Evolutionary conservation across 2,888 invertebrate genomes (phyloP).

Genomic region (Kuschelorhynchus macadamiae): DNA sequence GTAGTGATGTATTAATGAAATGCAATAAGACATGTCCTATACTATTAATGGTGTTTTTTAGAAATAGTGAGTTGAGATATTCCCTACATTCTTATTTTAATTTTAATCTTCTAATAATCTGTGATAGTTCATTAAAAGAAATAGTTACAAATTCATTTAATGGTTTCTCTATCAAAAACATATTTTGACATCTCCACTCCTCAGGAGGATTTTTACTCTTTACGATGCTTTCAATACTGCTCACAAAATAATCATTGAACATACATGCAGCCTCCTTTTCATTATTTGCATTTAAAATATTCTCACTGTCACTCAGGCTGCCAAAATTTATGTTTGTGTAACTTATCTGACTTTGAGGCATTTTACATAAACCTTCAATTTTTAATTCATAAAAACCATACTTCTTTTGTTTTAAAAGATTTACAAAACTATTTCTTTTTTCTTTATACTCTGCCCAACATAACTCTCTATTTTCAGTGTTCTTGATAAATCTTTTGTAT

Average conservation of each 20-base stretch:
- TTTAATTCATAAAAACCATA: background rate
- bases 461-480: background rate
- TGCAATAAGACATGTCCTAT: conserved; percentile 4
- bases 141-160: background rate
- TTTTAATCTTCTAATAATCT: background rate
- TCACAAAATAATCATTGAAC: conserved; percentile 7
- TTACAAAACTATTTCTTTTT: conserved; percentile 3
- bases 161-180: background rate
- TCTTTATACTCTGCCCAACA: background rate
- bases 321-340: too few relatives aligned
- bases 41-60: conserved; percentile 13
- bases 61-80: background rate
- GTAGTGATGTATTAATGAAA: conserved; percentile 10
- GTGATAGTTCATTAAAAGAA: background rate
- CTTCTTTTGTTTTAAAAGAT: conserved; percentile 2
- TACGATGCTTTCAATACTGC: conserved; percentile 7
- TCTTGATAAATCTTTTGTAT: background rate
- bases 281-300: background rate
- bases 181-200: background rate
- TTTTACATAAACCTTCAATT: background rate
- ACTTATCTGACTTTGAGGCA: background rate
- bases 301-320: too few relatives aligned
- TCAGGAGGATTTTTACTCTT: background rate
- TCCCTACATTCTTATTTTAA: background rate
- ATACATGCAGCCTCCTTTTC: background rate